Evolutionary conservation across 2,888 invertebrate genomes (phyloP).

Genomic region (Nemotelus nigrinus): DNA sequence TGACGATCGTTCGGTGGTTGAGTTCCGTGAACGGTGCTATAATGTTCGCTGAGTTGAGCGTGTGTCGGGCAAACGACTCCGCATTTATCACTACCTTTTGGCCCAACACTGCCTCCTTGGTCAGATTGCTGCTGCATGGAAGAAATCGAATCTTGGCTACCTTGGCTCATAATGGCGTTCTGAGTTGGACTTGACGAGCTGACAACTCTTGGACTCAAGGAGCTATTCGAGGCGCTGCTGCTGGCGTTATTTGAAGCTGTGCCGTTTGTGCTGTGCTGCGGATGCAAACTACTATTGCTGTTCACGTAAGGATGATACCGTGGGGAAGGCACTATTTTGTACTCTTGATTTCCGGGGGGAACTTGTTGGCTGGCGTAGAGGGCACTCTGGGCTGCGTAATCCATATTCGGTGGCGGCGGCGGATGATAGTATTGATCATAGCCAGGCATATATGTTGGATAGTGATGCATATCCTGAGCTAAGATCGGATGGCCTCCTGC

Average conservation of each 20-base stretch:
- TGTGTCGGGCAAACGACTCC: slow-evolving; percentile 82
- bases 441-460: slow-evolving; percentile 60
- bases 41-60: slow-evolving; percentile 78
- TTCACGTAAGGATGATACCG: slow-evolving; percentile 53
- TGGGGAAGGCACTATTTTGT: slow-evolving; percentile 55
- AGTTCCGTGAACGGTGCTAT: slow-evolving; percentile 72
- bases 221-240: slow-evolving; percentile 55
- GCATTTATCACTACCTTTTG: slow-evolving; percentile 85
- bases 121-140: slow-evolving; percentile 55
- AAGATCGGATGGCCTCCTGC: neutral
- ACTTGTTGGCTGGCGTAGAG: slow-evolving; percentile 40
- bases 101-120: slow-evolving; percentile 68
- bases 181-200: slow-evolving; percentile 64
- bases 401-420: slow-evolving; percentile 53
- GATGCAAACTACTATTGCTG: slow-evolving; percentile 39
- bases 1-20: slow-evolving; percentile 43
- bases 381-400: slow-evolving; percentile 51
- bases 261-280: slow-evolving; percentile 48
- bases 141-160: slow-evolving; percentile 55
- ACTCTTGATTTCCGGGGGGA: slow-evolving; percentile 52
- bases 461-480: slow-evolving; percentile 54
- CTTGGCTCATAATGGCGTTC: slow-evolving; percentile 57
- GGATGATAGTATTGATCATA: slow-evolving; percentile 64
- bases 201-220: slow-evolving; percentile 63
- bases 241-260: slow-evolving; percentile 47